Percentiles rank a stretch among this genome's conserved stretches.
These are phyloP conservation scores for Apostichopus leukothele DNA, from an alignment of 53 echinoderm and acorn worm species.

Conservation along the genomic window DNA sequence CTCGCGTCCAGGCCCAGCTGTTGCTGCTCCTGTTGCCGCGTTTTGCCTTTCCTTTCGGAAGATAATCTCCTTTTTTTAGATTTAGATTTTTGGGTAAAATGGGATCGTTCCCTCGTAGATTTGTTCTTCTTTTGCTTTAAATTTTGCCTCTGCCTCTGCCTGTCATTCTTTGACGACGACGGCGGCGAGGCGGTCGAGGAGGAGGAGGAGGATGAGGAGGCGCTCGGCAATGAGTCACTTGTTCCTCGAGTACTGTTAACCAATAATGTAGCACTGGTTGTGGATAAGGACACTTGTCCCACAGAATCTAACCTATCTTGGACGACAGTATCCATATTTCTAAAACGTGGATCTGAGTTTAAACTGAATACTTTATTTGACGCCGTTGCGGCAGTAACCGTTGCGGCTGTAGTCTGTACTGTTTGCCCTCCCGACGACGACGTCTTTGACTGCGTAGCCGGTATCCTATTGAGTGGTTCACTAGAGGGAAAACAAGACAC, in stretches of 20 bases:
- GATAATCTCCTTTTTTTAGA: constrained; percentile 30
- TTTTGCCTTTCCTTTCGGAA: not conserved
- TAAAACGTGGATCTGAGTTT: constrained; percentile 30
- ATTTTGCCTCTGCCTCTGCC: not conserved
- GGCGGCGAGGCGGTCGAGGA: not conserved
- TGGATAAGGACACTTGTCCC: not conserved
- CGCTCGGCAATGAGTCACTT: not conserved
- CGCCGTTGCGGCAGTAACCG: too few relatives aligned
- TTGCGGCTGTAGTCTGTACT: not conserved
- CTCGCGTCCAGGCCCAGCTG: not conserved
- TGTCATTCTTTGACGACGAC: not conserved
- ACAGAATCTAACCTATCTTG: constrained; percentile 10
- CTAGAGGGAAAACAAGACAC: constrained; percentile 43
- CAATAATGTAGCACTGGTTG: not conserved
- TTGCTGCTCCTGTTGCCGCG: not conserved
- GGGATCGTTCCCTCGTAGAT: not conserved
- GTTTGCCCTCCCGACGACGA: not conserved
- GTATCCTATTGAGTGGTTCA: constrained; percentile 45
- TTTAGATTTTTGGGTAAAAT: constrained; percentile 16
- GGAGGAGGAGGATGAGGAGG: not conserved
- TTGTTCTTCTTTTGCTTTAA: constrained; percentile 13
- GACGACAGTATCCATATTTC: constrained; percentile 13
- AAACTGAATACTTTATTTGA: constrained; percentile 24
- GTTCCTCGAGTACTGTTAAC: constrained; percentile 14
- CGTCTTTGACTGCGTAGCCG: not conserved